These are phyloP conservation scores for Luscinia luscinia DNA, from an alignment of 2,797 vertebrate genomes.

Conservation along the genomic window DNA sequence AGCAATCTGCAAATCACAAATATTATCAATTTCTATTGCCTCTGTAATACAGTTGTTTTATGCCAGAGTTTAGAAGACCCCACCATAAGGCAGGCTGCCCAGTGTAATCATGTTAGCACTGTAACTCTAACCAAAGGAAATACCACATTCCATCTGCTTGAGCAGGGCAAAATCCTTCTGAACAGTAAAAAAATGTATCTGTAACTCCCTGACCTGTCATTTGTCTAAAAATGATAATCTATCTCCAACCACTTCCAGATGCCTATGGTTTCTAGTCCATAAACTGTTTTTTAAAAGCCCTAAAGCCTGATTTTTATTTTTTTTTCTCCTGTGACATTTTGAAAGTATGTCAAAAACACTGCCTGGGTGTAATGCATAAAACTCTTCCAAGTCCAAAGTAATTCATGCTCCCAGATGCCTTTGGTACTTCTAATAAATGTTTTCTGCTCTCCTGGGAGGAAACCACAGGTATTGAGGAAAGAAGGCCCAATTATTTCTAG, in stretches of 20 bases:
- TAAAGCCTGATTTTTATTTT: background rate
- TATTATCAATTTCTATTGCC: background rate
- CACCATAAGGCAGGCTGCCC: background rate
- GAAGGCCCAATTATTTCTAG: background rate
- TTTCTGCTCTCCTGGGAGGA: background rate
- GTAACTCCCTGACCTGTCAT: background rate
- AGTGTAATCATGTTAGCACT: too few species aligned
- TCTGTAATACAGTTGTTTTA: background rate
- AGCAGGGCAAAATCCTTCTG: background rate
- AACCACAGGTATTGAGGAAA: background rate
- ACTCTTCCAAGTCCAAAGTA: background rate
- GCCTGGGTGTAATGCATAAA: background rate
- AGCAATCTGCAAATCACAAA: constrained; percentile 64
- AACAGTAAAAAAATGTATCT: background rate
- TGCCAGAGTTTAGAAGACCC: background rate
- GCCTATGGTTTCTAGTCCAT: background rate
- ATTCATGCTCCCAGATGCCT: background rate
- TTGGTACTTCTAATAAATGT: background rate
- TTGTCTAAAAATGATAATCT: background rate
- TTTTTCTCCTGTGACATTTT: background rate
- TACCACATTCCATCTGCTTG: background rate
- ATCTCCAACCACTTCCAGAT: background rate
- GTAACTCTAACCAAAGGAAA: background rate
- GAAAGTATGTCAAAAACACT: background rate
- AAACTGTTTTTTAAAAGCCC: background rate